Evolutionary conservation across 2,888 invertebrate genomes (phyloP), one percentile per base, ranked within the genome.

Genomic region (Spodoptera picta): DNA sequence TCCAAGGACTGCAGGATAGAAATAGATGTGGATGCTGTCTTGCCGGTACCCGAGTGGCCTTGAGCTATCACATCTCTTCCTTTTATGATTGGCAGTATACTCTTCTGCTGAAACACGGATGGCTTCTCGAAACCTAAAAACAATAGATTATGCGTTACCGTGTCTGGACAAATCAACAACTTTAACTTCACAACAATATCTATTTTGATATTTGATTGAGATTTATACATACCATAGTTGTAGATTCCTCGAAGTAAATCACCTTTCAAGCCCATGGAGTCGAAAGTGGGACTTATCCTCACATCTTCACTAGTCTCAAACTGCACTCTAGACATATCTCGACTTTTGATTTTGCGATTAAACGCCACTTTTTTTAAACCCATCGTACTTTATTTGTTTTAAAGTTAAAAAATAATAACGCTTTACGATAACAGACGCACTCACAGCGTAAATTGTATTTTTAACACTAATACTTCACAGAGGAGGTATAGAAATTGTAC

Each of bases 271-370:
- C 97, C 97, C 99, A 99, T 99, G 55, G 97, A 96, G 93, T 99
- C 99, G 91, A 99, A 99, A 57, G 98, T 98, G 64, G 99, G 98
- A 66, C 99, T 97, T 89, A 99, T 99, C 94, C 99, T 99, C 67
- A 99, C 99, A 97, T 99, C 99, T 96, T 99, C 99, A 87, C 99
- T 99, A 3, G 99, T 99, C 95, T 99, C 99, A 93, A 99, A 99
- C 92, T 99, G 99, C 44, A 99, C 98, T 93, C 99, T 98, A 65
- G 98, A 98, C 80, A 99, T 95, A 95, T 99, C 99, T 89, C 99
- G 99, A 55, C 96, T 90, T 85, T 93, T 92, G 77, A 94, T 93
- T 86, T 94, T 94, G 42, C 94, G 89, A 84, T 91, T 93, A 74
- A 87, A 92, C 1, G 95, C 94, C 68, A 93, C 94, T 76, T 94